These are phyloP conservation scores for Cylas formicarius DNA, from an alignment of 1,140 invertebrate species.

Conservation along the genomic window DNA sequence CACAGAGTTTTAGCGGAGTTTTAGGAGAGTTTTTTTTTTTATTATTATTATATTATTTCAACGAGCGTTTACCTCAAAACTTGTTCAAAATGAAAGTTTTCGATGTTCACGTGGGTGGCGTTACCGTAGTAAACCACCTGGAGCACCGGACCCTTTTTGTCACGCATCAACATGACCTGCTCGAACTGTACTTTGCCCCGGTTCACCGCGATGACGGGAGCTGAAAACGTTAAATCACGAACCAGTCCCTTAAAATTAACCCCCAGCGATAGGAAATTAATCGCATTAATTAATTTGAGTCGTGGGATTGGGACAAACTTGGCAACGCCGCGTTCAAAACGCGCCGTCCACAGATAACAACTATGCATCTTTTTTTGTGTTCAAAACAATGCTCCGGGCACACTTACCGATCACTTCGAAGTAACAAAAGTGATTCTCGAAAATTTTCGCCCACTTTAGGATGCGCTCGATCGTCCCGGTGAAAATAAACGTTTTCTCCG, in stretches of 20 bases:
- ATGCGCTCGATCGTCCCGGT: slow-evolving; percentile 29
- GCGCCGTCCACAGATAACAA: too few relatives aligned
- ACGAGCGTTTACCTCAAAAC: slow-evolving; percentile 25
- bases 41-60: background rate
- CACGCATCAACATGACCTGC: slow-evolving; percentile 28
- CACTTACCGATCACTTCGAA: slow-evolving; percentile 31
- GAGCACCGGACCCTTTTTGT: slow-evolving; percentile 31
- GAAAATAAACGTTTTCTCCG: slow-evolving; percentile 21
- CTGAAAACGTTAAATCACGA: slow-evolving; percentile 14
- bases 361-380: too few relatives aligned
- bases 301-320: too few relatives aligned
- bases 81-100: slow-evolving; percentile 31
- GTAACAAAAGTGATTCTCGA: slow-evolving; percentile 27
- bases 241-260: too few relatives aligned
- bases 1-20: too few relatives aligned
- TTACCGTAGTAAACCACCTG: slow-evolving; percentile 27
- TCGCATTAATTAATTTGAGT: too few relatives aligned
- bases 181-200: slow-evolving; percentile 26
- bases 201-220: slow-evolving; percentile 25
- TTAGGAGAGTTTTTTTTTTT: too few relatives aligned
- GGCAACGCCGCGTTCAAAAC: too few relatives aligned
- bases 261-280: too few relatives aligned
- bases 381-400: too few relatives aligned
- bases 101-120: slow-evolving; percentile 28
- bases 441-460: slow-evolving; percentile 32